A percentile compares a stretch with the other conserved stretches of the same genome.
These are phyloP conservation scores for Odontamblyopus lacepedii DNA, from an alignment of 2,797 vertebrate genomes.

Conservation along the genomic window DNA sequence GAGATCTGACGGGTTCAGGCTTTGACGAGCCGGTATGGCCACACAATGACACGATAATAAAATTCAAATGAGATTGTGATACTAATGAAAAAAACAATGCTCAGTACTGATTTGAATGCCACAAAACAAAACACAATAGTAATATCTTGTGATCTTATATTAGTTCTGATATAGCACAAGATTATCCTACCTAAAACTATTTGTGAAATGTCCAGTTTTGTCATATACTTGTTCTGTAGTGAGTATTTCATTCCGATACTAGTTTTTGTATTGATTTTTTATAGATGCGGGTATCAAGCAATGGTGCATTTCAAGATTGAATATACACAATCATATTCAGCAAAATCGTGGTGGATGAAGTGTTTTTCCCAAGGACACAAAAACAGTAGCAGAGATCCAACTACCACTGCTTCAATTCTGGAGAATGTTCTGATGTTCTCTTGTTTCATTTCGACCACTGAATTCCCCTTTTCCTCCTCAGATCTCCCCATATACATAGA, in stretches of 20 bases:
- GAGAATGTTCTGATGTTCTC: neutral
- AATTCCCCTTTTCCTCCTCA: constrained; percentile 17
- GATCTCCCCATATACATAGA: constrained; percentile 18
- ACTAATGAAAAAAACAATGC: neutral
- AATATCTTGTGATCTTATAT: too few species aligned
- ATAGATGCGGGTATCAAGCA: neutral
- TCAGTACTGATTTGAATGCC: neutral
- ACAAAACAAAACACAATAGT: neutral
- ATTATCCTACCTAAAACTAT: too few species aligned
- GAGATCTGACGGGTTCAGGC: too few species aligned
- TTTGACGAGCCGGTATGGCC: too few species aligned
- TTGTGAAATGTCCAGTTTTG: too few species aligned
- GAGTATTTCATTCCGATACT: too few species aligned
- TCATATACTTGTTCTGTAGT: too few species aligned
- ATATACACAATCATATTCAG: neutral
- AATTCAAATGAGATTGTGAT: neutral
- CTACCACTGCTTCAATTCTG: neutral
- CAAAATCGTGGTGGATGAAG: neutral
- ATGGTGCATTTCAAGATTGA: neutral
- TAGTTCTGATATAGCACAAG: too few species aligned
- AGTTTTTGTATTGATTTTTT: too few species aligned
- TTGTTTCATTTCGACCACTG: neutral
- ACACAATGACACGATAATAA: neutral
- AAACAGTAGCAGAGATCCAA: too few species aligned
- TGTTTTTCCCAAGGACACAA: neutral